phyloP scores from a whole-genome alignment of 1,140 invertebrate species.

The Mizuhopecten yessoensis region DNA sequence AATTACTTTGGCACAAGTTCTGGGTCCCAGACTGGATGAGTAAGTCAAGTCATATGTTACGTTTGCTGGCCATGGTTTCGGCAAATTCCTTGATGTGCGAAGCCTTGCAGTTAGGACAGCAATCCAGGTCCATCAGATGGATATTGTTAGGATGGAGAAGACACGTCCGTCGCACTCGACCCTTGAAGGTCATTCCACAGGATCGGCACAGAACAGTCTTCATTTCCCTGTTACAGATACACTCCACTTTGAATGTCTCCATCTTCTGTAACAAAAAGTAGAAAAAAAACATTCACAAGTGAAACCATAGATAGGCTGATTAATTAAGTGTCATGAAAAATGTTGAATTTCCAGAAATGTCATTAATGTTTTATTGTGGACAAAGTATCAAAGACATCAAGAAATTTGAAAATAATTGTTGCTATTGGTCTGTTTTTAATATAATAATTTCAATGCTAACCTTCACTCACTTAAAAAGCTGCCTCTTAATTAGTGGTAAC shows the following conservation, averaged over 20 bases:
- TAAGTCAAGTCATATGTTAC: background rate
- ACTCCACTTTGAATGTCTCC: background rate
- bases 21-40: background rate
- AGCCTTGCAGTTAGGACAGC: slow-evolving; percentile 66
- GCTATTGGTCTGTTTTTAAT: too few relatives aligned
- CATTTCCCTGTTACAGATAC: slow-evolving; percentile 64
- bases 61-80: slow-evolving; percentile 9
- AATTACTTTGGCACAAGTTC: background rate
- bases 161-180: slow-evolving; percentile 64
- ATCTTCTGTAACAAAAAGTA: slow-evolving; percentile 30
- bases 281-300: too few relatives aligned
- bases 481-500: too few relatives aligned
- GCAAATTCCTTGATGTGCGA: slow-evolving; percentile 56
- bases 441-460: too few relatives aligned
- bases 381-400: too few relatives aligned
- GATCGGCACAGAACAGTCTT: slow-evolving; percentile 64
- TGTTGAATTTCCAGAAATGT: too few relatives aligned
- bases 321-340: too few relatives aligned
- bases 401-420: too few relatives aligned
- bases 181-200: slow-evolving; percentile 64
- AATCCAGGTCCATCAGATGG: slow-evolving; percentile 67
- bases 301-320: too few relatives aligned
- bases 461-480: too few relatives aligned
- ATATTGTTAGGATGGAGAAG: slow-evolving; percentile 63
- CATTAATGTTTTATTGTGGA: too few relatives aligned